Conservation (phyloP, 2,113 vertebrate species). For the Phyllopteryx taeniolatus region DNA sequence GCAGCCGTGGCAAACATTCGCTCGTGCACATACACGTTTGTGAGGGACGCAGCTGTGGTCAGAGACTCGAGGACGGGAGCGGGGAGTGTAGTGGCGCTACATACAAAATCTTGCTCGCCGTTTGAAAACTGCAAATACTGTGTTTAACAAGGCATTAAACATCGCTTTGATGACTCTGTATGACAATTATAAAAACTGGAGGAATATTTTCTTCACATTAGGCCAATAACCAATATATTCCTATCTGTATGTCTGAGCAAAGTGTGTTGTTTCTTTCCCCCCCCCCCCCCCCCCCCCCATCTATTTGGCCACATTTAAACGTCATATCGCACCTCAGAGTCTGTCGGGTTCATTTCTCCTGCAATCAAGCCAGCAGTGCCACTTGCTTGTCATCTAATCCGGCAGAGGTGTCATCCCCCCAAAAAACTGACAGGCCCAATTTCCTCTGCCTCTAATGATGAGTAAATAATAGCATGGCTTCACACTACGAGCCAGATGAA, state of each 20-base stretch:
- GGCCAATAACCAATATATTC: not conserved
- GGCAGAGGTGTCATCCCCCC: constrained; percentile 46
- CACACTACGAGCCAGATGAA: constrained; percentile 52
- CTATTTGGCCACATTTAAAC: constrained; percentile 6
- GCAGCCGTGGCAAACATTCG: too few species aligned
- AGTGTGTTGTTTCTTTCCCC: not conserved
- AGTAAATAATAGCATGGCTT: constrained; percentile 65
- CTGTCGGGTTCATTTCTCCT: constrained; percentile 18
- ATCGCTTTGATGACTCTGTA: not conserved
- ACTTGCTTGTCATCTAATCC: constrained; percentile 49
- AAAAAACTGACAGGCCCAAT: constrained; percentile 61
- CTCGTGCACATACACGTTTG: too few species aligned
- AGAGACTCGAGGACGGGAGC: too few species aligned
- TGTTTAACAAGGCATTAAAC: too few species aligned
- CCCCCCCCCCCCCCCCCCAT: not conserved
- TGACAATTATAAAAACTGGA: not conserved
- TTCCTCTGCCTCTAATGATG: constrained; percentile 60
- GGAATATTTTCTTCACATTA: not conserved
- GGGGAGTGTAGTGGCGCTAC: too few species aligned
- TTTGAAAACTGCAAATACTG: too few species aligned
- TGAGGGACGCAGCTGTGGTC: too few species aligned
- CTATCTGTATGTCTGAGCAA: constrained; percentile 1
- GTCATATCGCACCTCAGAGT: constrained; percentile 11
- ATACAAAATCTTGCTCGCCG: too few species aligned
- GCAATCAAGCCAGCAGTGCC: constrained; percentile 30